A percentile compares a stretch with the other conserved stretches of the same genome.
Conservation (phyloP, 1,140 invertebrate genomes). For the Drosophila erecta region DNA sequence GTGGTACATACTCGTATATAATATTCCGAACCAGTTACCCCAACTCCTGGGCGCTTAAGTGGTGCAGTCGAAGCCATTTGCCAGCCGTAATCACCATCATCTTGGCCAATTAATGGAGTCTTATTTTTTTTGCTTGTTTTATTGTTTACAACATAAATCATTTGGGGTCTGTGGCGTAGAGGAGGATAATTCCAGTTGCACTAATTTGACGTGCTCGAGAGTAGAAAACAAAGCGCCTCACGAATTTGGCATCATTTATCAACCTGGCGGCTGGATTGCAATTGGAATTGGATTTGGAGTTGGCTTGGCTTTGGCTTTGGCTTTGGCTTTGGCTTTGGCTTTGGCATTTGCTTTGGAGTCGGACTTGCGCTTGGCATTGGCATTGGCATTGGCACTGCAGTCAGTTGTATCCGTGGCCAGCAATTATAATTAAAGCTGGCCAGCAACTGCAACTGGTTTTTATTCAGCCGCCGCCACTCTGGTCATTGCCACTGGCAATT, state of each 20-base stretch:
- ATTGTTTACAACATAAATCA: slow-evolving; percentile 64
- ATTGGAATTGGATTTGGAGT: slow-evolving; percentile 35
- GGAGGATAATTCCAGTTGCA: slow-evolving; percentile 40
- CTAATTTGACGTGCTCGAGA: slow-evolving; percentile 63
- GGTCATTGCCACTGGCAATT: slow-evolving; percentile 58
- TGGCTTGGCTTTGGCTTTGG: slow-evolving; percentile 12
- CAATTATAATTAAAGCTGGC: slow-evolving; percentile 30
- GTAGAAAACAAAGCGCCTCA: slow-evolving; percentile 72
- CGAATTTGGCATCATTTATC: slow-evolving; percentile 82
- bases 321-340: slow-evolving; percentile 11
- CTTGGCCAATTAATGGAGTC: slow-evolving; percentile 22
- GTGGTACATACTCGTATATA: neutral
- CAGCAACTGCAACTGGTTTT: slow-evolving; percentile 37
- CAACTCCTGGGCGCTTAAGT: slow-evolving; percentile 9
- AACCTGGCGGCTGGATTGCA: slow-evolving; percentile 30
- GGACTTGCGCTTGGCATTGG: neutral
- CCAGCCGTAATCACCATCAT: slow-evolving; percentile 42
- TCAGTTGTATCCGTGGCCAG: slow-evolving; percentile 11
- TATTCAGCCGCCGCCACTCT: slow-evolving; percentile 14
- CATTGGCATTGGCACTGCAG: neutral
- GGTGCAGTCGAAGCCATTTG: slow-evolving; percentile 38
- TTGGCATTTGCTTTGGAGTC: slow-evolving; percentile 10
- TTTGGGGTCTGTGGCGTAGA: slow-evolving; percentile 28
- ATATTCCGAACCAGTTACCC: slow-evolving; percentile 22
- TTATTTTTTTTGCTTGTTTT: neutral